These are phyloP conservation scores for Tuta absoluta DNA, from an alignment of 2,888 invertebrate species.

Conservation along the genomic window DNA sequence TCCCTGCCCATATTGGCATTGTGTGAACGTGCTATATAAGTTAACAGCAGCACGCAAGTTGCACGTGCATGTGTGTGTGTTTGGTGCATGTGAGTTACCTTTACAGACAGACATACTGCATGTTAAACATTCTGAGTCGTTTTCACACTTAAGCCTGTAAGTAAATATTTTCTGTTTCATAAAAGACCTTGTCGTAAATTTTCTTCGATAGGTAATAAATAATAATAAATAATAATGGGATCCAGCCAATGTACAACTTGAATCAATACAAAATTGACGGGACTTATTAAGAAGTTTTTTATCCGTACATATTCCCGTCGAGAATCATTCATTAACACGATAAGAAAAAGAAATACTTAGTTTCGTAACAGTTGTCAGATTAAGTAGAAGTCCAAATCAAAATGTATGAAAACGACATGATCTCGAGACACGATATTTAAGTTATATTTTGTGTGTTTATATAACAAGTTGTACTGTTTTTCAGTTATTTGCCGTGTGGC, in stretches of 20 bases:
- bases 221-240: too few relatives aligned
- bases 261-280: too few relatives aligned
- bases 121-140: not conserved
- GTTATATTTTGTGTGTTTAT: too few relatives aligned
- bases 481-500: constrained; percentile 91
- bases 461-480: constrained; percentile 36
- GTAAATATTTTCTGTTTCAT: not conserved
- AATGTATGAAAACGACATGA: constrained; percentile 12
- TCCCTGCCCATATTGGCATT: too few relatives aligned
- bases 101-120: not conserved
- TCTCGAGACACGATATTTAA: not conserved
- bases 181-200: not conserved
- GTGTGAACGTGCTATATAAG: too few relatives aligned
- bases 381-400: not conserved
- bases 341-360: too few relatives aligned
- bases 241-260: too few relatives aligned
- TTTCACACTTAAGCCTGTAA: not conserved
- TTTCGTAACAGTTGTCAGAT: not conserved
- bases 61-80: not conserved
- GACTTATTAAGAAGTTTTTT: too few relatives aligned
- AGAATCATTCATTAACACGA: too few relatives aligned
- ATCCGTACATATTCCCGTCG: too few relatives aligned
- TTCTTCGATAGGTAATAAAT: not conserved
- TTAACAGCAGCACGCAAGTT: not conserved
- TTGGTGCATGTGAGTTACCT: not conserved